phyloP scores from a whole-genome alignment of 2,888 invertebrate species.

The Sesamia inferens region DNA sequence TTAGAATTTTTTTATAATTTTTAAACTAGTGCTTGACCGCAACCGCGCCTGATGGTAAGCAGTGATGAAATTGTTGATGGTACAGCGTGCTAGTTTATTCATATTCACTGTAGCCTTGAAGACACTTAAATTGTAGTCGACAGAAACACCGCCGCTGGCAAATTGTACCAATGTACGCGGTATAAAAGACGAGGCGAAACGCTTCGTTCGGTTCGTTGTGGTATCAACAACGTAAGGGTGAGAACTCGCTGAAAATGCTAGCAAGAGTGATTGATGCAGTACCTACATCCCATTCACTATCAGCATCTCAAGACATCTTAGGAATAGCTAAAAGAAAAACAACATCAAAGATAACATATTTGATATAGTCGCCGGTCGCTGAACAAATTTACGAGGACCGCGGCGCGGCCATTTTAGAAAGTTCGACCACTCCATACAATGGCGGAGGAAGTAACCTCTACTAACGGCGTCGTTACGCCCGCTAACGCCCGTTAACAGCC shows the following conservation, averaged over 20 bases:
- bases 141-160: no score
- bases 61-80: no score
- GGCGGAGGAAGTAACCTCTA: conserved; percentile 84
- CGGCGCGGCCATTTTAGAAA: conserved; percentile 54
- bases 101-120: no score
- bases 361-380: conserved; percentile 66
- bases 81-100: no score
- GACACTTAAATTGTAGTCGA: no score
- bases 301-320: neutral
- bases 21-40: no score
- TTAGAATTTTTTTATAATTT: no score
- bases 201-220: no score
- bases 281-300: neutral
- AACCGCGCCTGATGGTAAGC: no score
- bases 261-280: neutral
- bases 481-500: conserved; percentile 79
- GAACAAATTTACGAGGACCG: conserved; percentile 73
- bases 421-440: conserved; percentile 76
- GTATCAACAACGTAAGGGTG: no score
- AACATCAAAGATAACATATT: conserved; percentile 55
- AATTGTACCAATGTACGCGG: no score
- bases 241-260: neutral
- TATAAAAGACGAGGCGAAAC: no score
- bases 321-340: conserved; percentile 13
- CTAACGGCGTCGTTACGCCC: conserved; percentile 87